Percentiles rank a stretch among this genome's conserved stretches.
Conservation (phyloP, 2,888 invertebrate genomes). For the Hydroisotoma schaefferi region DNA sequence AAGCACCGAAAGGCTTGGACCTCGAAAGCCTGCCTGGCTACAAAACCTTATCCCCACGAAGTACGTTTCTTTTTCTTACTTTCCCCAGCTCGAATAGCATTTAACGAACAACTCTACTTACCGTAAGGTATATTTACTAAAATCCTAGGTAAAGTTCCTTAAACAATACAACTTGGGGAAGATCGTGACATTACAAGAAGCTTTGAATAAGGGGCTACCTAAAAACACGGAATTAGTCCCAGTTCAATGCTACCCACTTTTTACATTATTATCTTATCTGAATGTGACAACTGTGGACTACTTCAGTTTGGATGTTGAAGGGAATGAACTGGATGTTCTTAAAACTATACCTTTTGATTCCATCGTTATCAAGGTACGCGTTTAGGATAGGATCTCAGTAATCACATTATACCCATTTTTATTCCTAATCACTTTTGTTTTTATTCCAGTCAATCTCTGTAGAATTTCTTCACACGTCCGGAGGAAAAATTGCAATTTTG, state of each 20-base stretch:
- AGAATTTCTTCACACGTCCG: conserved; percentile 49
- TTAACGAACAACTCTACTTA: too few relatives aligned
- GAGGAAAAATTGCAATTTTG: conserved; percentile 42
- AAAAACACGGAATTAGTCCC: not conserved
- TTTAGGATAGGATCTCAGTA: not conserved
- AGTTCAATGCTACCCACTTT: conserved; percentile 53
- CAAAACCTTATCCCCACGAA: conserved; percentile 45
- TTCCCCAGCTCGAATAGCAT: too few relatives aligned
- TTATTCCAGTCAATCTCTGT: conserved; percentile 46
- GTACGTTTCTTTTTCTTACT: too few relatives aligned
- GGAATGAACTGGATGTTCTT: conserved; percentile 52
- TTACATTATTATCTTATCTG: conserved; percentile 51
- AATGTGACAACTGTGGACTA: conserved; percentile 52
- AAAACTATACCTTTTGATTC: conserved; percentile 52
- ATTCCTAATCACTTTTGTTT: not conserved
- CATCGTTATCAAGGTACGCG: conserved; percentile 50
- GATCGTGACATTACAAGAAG: conserved; percentile 9
- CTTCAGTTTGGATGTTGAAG: conserved; percentile 54
- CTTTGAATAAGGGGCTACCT: not conserved
- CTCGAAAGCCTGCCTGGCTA: conserved; percentile 51
- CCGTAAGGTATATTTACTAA: too few relatives aligned
- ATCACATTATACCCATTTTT: not conserved
- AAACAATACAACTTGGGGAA: conserved; percentile 31
- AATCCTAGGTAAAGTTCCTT: conserved; percentile 17
- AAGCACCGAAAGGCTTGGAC: conserved; percentile 51